Evolutionary conservation across 2,113 vertebrate genomes (phyloP).

Genomic region (Zosterops borbonicus): DNA sequence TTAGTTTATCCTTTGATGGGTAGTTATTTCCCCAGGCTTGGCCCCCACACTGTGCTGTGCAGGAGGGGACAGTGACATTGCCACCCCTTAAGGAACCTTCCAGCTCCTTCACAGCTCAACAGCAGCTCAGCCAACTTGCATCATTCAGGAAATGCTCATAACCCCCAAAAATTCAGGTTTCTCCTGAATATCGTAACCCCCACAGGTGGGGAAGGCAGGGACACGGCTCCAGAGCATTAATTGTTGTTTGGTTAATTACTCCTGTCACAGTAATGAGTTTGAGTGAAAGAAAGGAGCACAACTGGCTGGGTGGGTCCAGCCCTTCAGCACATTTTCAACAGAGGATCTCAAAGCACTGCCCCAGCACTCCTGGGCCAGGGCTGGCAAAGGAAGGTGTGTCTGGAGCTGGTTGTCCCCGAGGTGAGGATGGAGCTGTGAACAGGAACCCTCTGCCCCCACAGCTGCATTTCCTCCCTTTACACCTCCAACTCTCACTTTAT

Average conservation of each 20-base stretch:
- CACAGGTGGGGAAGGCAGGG: background rate
- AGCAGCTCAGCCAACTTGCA: background rate
- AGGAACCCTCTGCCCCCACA: background rate
- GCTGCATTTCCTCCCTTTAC: background rate
- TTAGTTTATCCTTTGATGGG: background rate
- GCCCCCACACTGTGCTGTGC: background rate
- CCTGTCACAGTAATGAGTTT: background rate
- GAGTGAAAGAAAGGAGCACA: background rate
- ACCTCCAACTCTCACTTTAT: background rate
- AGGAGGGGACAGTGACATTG: background rate
- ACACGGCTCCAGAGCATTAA: background rate
- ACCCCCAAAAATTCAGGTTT: background rate
- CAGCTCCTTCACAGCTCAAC: background rate
- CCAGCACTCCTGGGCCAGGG: background rate
- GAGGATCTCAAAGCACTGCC: slow-evolving; percentile 65
- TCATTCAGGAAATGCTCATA: background rate
- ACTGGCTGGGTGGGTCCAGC: background rate
- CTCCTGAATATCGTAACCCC: background rate
- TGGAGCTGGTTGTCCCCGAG: background rate
- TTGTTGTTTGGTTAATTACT: background rate
- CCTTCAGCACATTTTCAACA: slow-evolving; percentile 57
- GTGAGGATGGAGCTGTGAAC: background rate
- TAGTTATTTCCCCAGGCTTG: background rate
- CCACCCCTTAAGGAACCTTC: background rate
- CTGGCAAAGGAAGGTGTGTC: fast-evolving